Percentiles rank a stretch among this genome's conserved stretches.
These are phyloP conservation scores for Enteromius argenteus DNA, from an alignment of 2,797 vertebrate species.

Conservation along the genomic window DNA sequence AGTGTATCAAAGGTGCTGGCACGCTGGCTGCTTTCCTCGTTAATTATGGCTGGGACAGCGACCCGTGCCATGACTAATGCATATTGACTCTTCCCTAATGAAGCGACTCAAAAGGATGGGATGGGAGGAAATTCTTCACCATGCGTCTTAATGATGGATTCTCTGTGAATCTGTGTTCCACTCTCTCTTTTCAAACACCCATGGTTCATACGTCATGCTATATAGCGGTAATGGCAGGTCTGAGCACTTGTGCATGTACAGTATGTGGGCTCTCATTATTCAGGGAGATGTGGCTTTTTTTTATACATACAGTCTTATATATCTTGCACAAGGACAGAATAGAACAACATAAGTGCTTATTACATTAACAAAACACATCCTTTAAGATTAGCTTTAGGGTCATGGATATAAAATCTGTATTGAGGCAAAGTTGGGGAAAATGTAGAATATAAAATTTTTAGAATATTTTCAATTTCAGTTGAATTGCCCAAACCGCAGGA, in stretches of 20 bases:
- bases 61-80: slow-evolving; percentile 71
- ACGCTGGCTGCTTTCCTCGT: slow-evolving; percentile 58
- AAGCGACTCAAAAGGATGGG: slow-evolving; percentile 69
- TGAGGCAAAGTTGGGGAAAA: background rate
- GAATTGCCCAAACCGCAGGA: background rate
- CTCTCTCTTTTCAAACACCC: slow-evolving; percentile 25
- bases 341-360: background rate
- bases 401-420: background rate
- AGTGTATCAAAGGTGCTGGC: slow-evolving; percentile 57
- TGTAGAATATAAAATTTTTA: background rate
- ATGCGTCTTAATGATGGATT: slow-evolving; percentile 75
- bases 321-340: background rate
- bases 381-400: background rate
- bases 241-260: slow-evolving; percentile 7
- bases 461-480: background rate
- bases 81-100: slow-evolving; percentile 76
- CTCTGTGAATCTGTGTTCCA: slow-evolving; percentile 38
- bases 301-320: background rate
- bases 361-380: slow-evolving; percentile 2
- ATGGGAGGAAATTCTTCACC: slow-evolving; percentile 60
- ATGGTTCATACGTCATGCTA: slow-evolving; percentile 17
- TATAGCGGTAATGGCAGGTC: slow-evolving; percentile 36
- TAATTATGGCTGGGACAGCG: slow-evolving; percentile 67
- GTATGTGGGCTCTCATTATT: slow-evolving; percentile 41
- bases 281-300: slow-evolving; percentile 37